Evolutionary conservation across 2,113 vertebrate genomes (phyloP).

Genomic region (Monarcha castaneiventris): DNA sequence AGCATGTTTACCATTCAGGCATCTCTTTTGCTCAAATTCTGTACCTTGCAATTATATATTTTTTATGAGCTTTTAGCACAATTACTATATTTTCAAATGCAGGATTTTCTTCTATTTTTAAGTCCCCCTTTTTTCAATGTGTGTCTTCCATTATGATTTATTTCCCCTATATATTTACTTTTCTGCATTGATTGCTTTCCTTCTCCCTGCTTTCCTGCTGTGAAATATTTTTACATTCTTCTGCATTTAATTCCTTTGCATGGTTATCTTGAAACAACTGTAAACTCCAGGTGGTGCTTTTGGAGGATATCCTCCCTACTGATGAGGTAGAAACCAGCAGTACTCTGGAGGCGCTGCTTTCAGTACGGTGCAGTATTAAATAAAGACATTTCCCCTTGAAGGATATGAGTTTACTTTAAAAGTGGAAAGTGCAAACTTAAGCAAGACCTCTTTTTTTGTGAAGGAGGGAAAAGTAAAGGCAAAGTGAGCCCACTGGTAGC

Average conservation of each 20-base stretch:
- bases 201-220: not conserved
- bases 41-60: not conserved
- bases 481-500: not conserved
- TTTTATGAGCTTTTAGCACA: not conserved
- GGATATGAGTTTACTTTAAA: not conserved
- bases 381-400: not conserved
- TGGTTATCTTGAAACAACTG: not conserved
- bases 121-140: not conserved
- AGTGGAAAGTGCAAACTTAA: not conserved
- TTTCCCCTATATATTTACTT: not conserved
- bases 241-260: not conserved
- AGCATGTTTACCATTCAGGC: not conserved
- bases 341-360: not conserved
- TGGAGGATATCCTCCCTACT: not conserved
- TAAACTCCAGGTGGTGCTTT: slow-evolving; percentile 23
- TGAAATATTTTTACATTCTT: slow-evolving; percentile 40
- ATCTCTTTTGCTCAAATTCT: not conserved
- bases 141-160: not conserved
- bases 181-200: not conserved
- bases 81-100: not conserved
- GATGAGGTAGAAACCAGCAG: slow-evolving; percentile 14
- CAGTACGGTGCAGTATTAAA: not conserved
- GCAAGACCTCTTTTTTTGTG: not conserved
- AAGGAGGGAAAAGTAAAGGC: not conserved
- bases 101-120: not conserved